phyloP scores from a whole-genome alignment of 2,888 invertebrate species.

The Thecocarcelia acutangulata region DNA sequence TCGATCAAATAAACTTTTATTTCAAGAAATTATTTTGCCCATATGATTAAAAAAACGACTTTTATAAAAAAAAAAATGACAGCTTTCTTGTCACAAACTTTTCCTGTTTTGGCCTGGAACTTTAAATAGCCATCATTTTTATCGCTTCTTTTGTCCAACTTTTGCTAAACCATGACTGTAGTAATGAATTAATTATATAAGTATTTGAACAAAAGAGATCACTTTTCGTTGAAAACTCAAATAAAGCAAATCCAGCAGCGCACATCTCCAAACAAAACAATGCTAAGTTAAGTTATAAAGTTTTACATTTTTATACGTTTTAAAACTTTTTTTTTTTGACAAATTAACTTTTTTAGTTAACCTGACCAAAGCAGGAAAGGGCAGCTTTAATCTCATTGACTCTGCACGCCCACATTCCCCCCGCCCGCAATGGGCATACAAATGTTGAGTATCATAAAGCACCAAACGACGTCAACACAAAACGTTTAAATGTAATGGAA shows the following conservation, averaged over 20 bases:
- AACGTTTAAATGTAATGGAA: constrained; percentile 45
- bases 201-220: constrained; percentile 7
- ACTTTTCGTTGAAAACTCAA: too few relatives aligned
- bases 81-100: too few relatives aligned
- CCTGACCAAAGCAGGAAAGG: too few relatives aligned
- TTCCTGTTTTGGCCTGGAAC: neutral
- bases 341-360: too few relatives aligned
- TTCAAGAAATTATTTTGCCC: too few relatives aligned
- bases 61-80: too few relatives aligned
- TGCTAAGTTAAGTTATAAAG: neutral
- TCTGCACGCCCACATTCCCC: constrained; percentile 30
- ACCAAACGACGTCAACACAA: neutral
- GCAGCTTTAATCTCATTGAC: neutral
- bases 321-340: too few relatives aligned
- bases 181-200: constrained; percentile 37
- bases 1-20: too few relatives aligned
- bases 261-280: neutral
- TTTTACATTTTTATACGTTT: neutral
- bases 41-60: too few relatives aligned
- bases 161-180: constrained; percentile 19
- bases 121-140: too few relatives aligned
- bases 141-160: neutral
- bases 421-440: neutral
- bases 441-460: neutral
- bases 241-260: neutral